phyloP scores from a whole-genome alignment of 2,888 invertebrate species.

The Hylaea fasciaria region DNA sequence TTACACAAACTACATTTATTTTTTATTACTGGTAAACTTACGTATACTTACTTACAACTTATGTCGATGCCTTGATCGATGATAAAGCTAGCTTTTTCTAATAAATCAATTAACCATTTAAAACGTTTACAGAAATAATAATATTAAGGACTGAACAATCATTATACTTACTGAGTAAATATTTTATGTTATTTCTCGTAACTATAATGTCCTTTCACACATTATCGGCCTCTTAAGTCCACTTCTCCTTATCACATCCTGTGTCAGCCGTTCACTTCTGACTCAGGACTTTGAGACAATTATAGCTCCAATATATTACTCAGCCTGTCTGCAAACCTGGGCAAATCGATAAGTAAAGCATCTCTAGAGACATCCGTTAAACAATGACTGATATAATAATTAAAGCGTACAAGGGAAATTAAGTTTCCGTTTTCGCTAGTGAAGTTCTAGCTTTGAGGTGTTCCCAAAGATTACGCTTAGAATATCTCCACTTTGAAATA shows the following conservation, averaged over 20 bases:
- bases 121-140: not conserved
- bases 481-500: constrained; percentile 31
- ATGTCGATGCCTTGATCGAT: too few relatives aligned
- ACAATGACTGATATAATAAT: not conserved
- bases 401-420: too few relatives aligned
- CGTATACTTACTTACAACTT: too few relatives aligned
- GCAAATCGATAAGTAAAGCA: constrained; percentile 65
- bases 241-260: constrained; percentile 53
- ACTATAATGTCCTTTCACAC: constrained; percentile 14
- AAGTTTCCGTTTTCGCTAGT: too few relatives aligned
- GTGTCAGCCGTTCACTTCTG: constrained; percentile 51
- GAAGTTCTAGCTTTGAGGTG: too few relatives aligned
- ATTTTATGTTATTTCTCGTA: not conserved
- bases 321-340: constrained; percentile 56
- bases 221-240: constrained; percentile 22
- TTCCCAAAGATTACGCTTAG: too few relatives aligned
- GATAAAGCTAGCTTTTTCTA: too few relatives aligned
- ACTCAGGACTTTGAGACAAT: constrained; percentile 54
- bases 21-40: too few relatives aligned
- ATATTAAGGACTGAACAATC: too few relatives aligned
- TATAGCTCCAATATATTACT: constrained; percentile 59
- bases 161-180: not conserved
- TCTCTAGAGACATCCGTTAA: constrained; percentile 50
- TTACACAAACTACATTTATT: too few relatives aligned
- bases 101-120: too few relatives aligned